A percentile compares a stretch with the other conserved stretches of the same genome.
Conservation (phyloP, 2,888 invertebrate species). For the Microdon myrmicae region DNA sequence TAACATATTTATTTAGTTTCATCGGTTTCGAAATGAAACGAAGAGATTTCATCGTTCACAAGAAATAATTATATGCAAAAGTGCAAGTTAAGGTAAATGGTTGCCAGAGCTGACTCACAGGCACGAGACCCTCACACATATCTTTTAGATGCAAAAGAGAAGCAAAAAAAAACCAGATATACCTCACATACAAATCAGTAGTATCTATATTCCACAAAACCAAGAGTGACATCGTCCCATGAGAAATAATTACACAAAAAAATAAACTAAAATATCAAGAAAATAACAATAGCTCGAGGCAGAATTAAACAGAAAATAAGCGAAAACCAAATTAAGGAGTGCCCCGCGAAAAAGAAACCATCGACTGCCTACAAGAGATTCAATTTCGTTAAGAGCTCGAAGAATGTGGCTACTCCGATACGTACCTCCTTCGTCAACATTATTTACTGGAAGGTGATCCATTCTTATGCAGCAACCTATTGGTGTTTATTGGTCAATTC, state of each 20-base stretch:
- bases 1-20: no score
- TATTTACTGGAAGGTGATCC: constrained; percentile 22
- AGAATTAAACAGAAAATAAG: constrained; percentile 27
- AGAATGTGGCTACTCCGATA: constrained; percentile 6
- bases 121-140: no score
- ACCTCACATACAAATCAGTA: neutral
- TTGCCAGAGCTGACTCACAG: no score
- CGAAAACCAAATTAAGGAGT: constrained; percentile 38
- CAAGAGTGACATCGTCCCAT: no score
- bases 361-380: neutral
- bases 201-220: neutral
- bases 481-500: no score
- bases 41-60: no score
- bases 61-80: no score
- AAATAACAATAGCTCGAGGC: constrained; percentile 4
- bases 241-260: no score
- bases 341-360: constrained; percentile 14
- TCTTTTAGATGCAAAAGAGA: neutral
- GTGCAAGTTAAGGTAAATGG: no score
- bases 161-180: constrained; percentile 6
- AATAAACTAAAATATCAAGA: constrained; percentile 1
- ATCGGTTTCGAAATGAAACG: no score
- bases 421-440: constrained; percentile 30
- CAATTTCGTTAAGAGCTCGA: neutral
- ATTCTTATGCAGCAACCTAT: no score